These are phyloP conservation scores for Empidonax traillii DNA, from an alignment of 2,113 vertebrate genomes.

Conservation along the genomic window DNA sequence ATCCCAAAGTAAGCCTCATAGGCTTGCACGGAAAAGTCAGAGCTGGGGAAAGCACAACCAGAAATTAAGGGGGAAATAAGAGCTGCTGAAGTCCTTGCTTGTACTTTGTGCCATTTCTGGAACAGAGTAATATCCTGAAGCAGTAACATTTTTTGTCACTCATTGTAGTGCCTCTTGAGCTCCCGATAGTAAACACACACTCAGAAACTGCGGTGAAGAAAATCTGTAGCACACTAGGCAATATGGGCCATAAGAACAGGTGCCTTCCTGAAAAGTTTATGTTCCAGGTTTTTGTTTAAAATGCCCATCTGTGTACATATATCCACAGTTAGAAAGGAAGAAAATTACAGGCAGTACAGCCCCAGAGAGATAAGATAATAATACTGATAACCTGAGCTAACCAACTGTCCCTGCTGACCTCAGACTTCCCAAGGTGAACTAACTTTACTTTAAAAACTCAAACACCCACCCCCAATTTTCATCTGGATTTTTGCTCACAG, in stretches of 20 bases:
- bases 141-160: background rate
- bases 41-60: background rate
- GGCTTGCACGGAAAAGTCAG: rapidly evolving
- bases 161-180: background rate
- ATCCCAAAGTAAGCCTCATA: background rate
- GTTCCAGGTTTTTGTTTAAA: background rate
- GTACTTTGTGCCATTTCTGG: background rate
- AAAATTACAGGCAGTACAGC: background rate
- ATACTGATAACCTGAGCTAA: constrained; percentile 8
- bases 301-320: background rate
- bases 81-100: background rate
- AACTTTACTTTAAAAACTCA: constrained; percentile 2
- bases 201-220: background rate
- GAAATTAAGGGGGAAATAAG: background rate
- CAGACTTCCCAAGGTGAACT: background rate
- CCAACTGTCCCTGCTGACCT: constrained; percentile 17
- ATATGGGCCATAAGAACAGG: background rate
- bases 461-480: background rate
- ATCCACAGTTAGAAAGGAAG: background rate
- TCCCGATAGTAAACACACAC: background rate
- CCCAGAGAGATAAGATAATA: background rate
- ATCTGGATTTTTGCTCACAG: background rate
- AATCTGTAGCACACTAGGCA: background rate
- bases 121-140: background rate
- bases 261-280: background rate